These are phyloP conservation scores for Chrysopa pallens DNA, from an alignment of 1,140 invertebrate genomes.

Conservation along the genomic window DNA sequence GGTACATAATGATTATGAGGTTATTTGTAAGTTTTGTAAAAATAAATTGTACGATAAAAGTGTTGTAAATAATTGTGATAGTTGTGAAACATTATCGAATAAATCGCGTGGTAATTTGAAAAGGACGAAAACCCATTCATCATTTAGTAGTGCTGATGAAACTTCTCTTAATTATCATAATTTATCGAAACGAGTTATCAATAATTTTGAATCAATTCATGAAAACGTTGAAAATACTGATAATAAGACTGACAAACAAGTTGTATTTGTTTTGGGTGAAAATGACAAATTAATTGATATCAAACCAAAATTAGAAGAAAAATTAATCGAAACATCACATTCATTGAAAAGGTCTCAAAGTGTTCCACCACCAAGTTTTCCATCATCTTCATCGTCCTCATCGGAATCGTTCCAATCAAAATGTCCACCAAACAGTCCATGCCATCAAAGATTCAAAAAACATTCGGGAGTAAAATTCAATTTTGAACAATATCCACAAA, in stretches of 20 bases:
- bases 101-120: too few relatives aligned
- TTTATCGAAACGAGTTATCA: too few relatives aligned
- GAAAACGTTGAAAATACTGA: slow-evolving; percentile 1
- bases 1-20: too few relatives aligned
- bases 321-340: slow-evolving; percentile 1
- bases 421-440: slow-evolving; percentile 12
- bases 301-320: slow-evolving; percentile 15
- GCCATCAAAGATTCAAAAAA: slow-evolving; percentile 37
- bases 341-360: not conserved
- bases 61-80: too few relatives aligned
- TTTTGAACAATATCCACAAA: slow-evolving; percentile 47
- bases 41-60: too few relatives aligned
- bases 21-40: too few relatives aligned
- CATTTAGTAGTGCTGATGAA: too few relatives aligned
- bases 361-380: not conserved
- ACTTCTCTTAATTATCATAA: too few relatives aligned
- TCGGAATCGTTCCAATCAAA: slow-evolving; percentile 7
- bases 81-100: too few relatives aligned
- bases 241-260: slow-evolving; percentile 20
- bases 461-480: slow-evolving; percentile 50
- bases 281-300: slow-evolving; percentile 42
- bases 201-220: not conserved
- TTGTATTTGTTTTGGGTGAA: slow-evolving; percentile 60
- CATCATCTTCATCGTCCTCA: slow-evolving; percentile 8
- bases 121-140: too few relatives aligned